Base-by-base conservation (phyloP, 2,113 vertebrate species). In the Ochotona curzoniae region DNA sequence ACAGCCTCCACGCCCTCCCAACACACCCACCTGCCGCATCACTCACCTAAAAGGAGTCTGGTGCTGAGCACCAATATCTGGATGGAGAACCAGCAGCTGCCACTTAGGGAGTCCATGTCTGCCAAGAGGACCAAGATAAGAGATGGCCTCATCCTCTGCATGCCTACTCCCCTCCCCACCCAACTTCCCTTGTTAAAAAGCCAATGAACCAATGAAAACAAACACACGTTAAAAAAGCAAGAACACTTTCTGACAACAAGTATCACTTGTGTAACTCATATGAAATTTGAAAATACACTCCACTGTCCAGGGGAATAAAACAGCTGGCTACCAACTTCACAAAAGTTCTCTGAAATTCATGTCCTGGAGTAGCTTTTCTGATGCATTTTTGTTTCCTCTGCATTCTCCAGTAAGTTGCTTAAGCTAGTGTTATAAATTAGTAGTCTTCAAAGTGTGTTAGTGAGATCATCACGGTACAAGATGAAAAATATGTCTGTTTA, bases 51-150 rank as follows among this genome's bases (percentile, higher is more conserved):
- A 49, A 49, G 8, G 20, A 74, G 23, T 51, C 75, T 10, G 8
- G 32, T 8, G 0, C 28, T 87, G 1, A 90, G 47, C 57, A 66
- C 15, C 47, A 78, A 63, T 30, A 69, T 23, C 54, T 60, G 83
- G 5, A 2, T 17, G 54, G 23, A 54, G 28, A 64, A 1, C 54
- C 15, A 23, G 70, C 32, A 0, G 54, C 44, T 0, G 23, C 64
- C 0, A 47, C 35, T 1, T 0, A 8, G 20, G 15, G n/a, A 74
- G 15, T 20, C 87, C 94, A 87, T 83, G 9, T 3, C 73, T 14
- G 38, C 20, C 5, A 11, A 26, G 2, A 21, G 54, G 47, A 11
- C 13, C 1, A 15, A 8, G 2, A 0, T 30, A n/a, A n/a, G 44
- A 44, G 38, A 6, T 44, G 38, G 38, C 38, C 38, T 44, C 26